Evolutionary conservation across 2,113 vertebrate genomes (phyloP).

Genomic region (Thamnophis sirtalis): DNA sequence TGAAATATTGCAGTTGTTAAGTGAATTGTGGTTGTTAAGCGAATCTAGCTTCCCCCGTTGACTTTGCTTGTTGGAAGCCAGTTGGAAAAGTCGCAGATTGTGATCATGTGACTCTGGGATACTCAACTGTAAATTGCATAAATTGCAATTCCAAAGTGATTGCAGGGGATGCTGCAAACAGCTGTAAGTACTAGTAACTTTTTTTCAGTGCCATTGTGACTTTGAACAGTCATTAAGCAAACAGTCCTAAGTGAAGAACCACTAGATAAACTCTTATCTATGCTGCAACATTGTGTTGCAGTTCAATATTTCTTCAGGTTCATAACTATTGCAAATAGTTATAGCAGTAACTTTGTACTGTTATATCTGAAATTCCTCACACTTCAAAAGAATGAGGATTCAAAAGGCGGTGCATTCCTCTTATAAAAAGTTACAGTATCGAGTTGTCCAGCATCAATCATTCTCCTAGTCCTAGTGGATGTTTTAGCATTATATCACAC

Average conservation of each 20-base stretch:
- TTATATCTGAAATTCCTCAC: neutral
- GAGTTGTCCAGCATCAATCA: neutral
- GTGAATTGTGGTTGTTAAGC: neutral
- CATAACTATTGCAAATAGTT: neutral
- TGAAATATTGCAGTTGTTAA: neutral
- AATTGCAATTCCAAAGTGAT: neutral
- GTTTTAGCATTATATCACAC: neutral
- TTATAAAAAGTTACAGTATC: neutral
- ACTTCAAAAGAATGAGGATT: neutral
- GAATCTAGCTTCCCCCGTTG: neutral
- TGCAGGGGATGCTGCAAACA: neutral
- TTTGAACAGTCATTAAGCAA: neutral
- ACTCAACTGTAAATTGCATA: neutral
- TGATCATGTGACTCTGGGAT: neutral
- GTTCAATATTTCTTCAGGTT: neutral
- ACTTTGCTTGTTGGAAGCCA: neutral
- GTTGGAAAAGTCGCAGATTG: neutral
- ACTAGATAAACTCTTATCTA: neutral
- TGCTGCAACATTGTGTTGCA: neutral
- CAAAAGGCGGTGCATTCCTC: neutral
- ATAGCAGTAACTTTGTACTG: neutral
- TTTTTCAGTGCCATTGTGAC: neutral
- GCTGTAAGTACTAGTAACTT: neutral
- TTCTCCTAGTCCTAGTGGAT: neutral
- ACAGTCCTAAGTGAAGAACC: neutral